Conservation (phyloP, 1,140 invertebrate genomes). For the Bombus sibiricus region DNA sequence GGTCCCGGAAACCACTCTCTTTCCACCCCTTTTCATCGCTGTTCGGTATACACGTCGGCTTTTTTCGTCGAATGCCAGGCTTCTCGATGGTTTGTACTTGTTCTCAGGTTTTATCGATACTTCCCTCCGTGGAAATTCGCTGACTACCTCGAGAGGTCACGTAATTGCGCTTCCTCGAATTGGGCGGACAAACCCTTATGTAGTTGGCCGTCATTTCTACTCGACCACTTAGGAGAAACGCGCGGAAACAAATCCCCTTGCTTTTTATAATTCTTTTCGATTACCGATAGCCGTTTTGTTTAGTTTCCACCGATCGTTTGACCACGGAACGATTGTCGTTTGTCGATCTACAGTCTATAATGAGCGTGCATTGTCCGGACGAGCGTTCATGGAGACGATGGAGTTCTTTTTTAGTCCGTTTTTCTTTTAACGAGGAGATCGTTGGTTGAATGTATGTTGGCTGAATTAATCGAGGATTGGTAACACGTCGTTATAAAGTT, state of each 20-base stretch:
- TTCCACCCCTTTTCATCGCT: not conserved
- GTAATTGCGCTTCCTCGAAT: slow-evolving; percentile 31
- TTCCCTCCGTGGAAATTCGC: not conserved
- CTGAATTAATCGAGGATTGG: not conserved
- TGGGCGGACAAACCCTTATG: not conserved
- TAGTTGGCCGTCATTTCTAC: not conserved
- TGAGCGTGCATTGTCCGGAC: not conserved
- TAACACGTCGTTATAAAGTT: too few relatives aligned
- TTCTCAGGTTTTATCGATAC: not conserved
- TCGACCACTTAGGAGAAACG: not conserved
- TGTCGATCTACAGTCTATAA: not conserved
- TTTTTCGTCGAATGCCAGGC: not conserved
- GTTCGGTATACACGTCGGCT: not conserved
- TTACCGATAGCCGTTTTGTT: too few relatives aligned
- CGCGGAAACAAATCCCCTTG: not conserved
- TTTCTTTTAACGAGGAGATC: not conserved
- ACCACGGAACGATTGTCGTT: not conserved
- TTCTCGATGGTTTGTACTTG: not conserved
- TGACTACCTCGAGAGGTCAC: not conserved
- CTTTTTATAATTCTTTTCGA: not conserved
- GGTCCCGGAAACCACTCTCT: not conserved
- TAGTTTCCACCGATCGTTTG: not conserved
- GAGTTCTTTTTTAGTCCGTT: too few relatives aligned
- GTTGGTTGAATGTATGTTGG: not conserved
- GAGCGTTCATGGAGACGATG: too few relatives aligned